A percentile compares a stretch with the other conserved stretches of the same genome.
These are phyloP conservation scores for Probaryconus sp. DNA, from an alignment of 1,140 invertebrate species.

Conservation along the genomic window DNA sequence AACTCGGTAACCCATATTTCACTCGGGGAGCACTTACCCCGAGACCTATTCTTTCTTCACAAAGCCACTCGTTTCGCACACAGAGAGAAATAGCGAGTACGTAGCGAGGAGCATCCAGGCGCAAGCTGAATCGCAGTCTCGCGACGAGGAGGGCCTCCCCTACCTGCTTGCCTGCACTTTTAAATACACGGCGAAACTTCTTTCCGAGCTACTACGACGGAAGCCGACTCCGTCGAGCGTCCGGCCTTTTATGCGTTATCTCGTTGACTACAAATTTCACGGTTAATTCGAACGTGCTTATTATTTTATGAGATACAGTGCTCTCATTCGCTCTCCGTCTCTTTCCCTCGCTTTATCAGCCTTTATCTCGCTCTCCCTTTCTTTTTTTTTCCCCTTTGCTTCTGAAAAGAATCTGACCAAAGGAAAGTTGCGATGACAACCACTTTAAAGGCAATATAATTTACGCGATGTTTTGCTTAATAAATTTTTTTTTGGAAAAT, in stretches of 20 bases:
- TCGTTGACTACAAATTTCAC: conserved; percentile 56
- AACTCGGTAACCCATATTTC: conserved; percentile 77
- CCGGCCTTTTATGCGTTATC: conserved; percentile 57
- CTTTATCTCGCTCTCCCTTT: too few relatives aligned
- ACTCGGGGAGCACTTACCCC: conserved; percentile 73
- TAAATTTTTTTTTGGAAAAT: conserved; percentile 7
- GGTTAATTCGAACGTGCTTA: conserved; percentile 50
- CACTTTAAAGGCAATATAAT: conserved; percentile 20
- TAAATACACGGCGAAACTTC: conserved; percentile 65
- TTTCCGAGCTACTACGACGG: conserved; percentile 42
- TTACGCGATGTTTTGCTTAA: conserved; percentile 37
- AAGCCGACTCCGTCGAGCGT: conserved; percentile 44
- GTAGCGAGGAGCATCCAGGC: conserved; percentile 34
- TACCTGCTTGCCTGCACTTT: too few relatives aligned
- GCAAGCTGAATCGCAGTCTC: conserved; percentile 53
- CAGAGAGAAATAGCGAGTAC: conserved; percentile 68
- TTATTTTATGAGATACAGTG: conserved; percentile 39
- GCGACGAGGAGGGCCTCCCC: conserved; percentile 14
- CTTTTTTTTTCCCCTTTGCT: too few relatives aligned
- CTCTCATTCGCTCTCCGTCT: too few relatives aligned
- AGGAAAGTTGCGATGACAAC: conserved; percentile 37
- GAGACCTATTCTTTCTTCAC: conserved; percentile 73
- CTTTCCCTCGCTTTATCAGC: too few relatives aligned
- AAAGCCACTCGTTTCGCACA: conserved; percentile 73
- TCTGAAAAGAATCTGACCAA: conserved; percentile 33